Evolutionary conservation across 64 coral and sea anemone genomes (phyloP), one percentile per base, ranked within the genome.

Genomic region (Pachyseris speciosa): DNA sequence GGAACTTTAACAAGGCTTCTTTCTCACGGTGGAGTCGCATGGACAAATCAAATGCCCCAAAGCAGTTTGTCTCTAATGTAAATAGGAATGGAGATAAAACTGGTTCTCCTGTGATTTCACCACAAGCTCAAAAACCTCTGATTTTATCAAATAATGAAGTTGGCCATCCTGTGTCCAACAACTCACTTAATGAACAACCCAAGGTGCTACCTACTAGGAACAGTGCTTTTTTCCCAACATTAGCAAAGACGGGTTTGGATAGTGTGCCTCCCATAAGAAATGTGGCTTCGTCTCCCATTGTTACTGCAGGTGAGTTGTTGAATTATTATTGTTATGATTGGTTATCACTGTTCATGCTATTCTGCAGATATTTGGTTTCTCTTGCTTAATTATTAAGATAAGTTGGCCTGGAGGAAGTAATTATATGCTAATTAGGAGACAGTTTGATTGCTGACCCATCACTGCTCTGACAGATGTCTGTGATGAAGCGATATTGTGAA

Each of bases 1-100:
- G 37, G 16, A 49, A 51, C n/a, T 97, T 97, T 19, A 80, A 69
- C 44, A 93, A 92, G 57, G 74, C 73, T 17, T 93, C 95, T 11
- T 97, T 97, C 64, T 71, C 72, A 6, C 91, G 95, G 7, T 94
- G 90, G 95, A 97, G 95, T 74, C 83, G 85, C 59, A 93, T 97
- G 95, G 85, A 86, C 16, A 86, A 39, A 36, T 9, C 52, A 34
- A 81, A 27, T 36, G 9, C 5, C 34, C 77, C 77, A 24, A 81
- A 81, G 30, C 77, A 81, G 24, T 20, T 81, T 57, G 17, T 36
- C 9, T 36, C 29, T n/a, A 24, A 17, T 61, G 51, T 24, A 34
- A 20, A 81, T 81, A 76, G 50, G 27, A 76, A 17, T 76, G 28
- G 10, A 4, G 25, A 76, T 29, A 63, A 61, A 27, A 3, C 20